Evolutionary conservation across 2,113 vertebrate genomes (phyloP).

Genomic region (Microtus montanus): DNA sequence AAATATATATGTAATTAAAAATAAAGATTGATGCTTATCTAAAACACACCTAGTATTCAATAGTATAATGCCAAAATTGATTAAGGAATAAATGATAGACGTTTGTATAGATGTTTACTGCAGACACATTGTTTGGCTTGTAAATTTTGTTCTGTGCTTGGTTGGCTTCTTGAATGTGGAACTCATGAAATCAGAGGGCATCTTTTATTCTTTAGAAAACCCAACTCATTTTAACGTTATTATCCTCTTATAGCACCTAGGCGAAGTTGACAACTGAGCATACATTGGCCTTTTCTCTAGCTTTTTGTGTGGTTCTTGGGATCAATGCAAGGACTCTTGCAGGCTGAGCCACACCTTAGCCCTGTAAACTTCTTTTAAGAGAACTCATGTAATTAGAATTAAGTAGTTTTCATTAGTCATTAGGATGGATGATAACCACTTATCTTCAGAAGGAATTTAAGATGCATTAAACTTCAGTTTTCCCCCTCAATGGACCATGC

Average conservation of each 20-base stretch:
- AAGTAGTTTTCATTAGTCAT: conserved; percentile 1
- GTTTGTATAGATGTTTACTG: too few species aligned
- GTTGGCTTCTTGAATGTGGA: too few species aligned
- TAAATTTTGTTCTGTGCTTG: too few species aligned
- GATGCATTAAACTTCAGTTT: not conserved
- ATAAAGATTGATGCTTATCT: not conserved
- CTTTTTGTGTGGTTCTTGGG: not conserved
- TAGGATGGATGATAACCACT: not conserved
- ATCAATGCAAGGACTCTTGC: not conserved
- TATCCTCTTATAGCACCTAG: not conserved
- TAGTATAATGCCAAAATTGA: not conserved
- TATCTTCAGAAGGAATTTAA: not conserved
- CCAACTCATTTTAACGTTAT: not conserved
- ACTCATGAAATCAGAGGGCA: too few species aligned
- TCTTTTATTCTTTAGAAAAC: too few species aligned
- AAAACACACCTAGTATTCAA: not conserved
- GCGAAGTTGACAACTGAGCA: not conserved
- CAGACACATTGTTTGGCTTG: too few species aligned
- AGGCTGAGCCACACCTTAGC: not conserved
- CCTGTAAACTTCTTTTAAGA: not conserved
- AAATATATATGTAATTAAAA: not conserved
- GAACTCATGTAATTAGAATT: not conserved
- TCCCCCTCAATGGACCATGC: not conserved
- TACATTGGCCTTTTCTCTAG: not conserved
- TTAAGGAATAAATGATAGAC: too few species aligned